A percentile compares a stretch with the other conserved stretches of the same genome.
Conservation (phyloP, 2,888 invertebrate genomes). For the Phasia obesa region DNA sequence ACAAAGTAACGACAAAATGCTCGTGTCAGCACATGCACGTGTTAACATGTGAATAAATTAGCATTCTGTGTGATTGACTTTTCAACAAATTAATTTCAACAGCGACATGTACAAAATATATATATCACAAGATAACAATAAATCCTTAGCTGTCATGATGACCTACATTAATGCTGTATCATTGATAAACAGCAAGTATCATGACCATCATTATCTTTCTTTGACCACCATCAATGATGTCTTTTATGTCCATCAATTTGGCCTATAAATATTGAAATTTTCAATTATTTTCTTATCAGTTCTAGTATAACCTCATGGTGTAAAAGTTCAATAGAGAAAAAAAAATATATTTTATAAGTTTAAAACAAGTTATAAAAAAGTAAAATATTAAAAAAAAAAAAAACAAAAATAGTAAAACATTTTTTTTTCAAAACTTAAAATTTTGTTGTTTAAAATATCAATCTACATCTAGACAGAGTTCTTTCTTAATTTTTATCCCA, state of each 20-base stretch:
- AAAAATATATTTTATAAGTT: not conserved
- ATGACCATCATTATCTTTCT: conserved; percentile 5
- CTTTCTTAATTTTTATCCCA: not conserved
- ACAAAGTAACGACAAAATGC: not conserved
- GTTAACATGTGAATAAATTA: conserved; percentile 1
- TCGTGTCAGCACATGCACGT: not conserved
- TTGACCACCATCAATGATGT: not conserved
- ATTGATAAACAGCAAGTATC: not conserved
- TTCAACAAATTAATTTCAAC: conserved; percentile 56
- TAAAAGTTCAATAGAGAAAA: conserved; percentile 40
- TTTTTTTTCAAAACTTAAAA: not conserved
- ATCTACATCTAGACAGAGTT: no score
- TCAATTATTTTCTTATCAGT: conserved; percentile 61
- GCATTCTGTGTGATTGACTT: conserved; percentile 46
- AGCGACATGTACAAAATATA: conserved; percentile 12
- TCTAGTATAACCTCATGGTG: conserved; percentile 35
- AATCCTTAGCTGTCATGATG: conserved; percentile 50
- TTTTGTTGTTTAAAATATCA: not conserved
- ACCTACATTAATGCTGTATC: conserved; percentile 29
- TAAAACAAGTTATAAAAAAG: not conserved
- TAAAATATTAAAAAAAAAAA: no score
- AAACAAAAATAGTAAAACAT: not conserved
- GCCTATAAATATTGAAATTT: conserved; percentile 68
- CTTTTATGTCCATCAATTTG: conserved; percentile 20
- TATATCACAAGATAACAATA: conserved; percentile 29